Base-by-base conservation (phyloP, 1,140 invertebrate genomes). In the Drosophila tsacasi region DNA sequence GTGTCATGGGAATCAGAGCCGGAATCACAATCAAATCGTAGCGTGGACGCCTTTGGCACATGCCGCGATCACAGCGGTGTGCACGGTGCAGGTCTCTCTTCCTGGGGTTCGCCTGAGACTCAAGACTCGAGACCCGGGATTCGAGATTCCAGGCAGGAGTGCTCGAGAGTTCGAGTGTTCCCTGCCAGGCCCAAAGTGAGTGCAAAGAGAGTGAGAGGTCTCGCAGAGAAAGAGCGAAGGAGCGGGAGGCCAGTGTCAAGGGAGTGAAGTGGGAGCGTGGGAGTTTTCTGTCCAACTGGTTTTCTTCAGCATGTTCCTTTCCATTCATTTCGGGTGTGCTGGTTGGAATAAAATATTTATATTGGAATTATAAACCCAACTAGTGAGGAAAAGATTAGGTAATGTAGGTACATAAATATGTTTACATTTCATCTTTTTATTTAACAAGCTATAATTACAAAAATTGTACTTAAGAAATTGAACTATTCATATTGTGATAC, bases 11-110 rank as follows among this genome's bases (percentile, higher is more conserved):
- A 71, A 46, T n/a, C 65, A 8, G 42, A 60, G 52, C 8, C 27
- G 50, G 39, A 72, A 71, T 72, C 66, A 72, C 47, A 72, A 59
- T 49, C 52, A 32, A 37, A 50, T 19, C 54, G 52, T 23, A 39
- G 52, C 68, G 50, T 63, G 71, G 66, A 66, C 71, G 80, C 66
- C 81, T 89, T 89, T 78, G 84, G 84, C 84, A 87, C 84, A 87
- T 89, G 84, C 80, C 84, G 84, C 81, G 84, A 80, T 89, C 84
- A 89, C 84, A 87, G 73, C 84, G 72, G 84, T 80, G 81, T 47
- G 59, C 72, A 79, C 80, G 44, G 67, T 32, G 39, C 67, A 67
- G 67, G 67, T 71, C 76, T 83, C 71, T 86, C 65, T 64, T 81
- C 81, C 84, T 87, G 84, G 83, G 84, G 80, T 89, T 86, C 59